phyloP scores from a whole-genome alignment of 2,113 vertebrate genomes.

The Heteronetta atricapilla region DNA sequence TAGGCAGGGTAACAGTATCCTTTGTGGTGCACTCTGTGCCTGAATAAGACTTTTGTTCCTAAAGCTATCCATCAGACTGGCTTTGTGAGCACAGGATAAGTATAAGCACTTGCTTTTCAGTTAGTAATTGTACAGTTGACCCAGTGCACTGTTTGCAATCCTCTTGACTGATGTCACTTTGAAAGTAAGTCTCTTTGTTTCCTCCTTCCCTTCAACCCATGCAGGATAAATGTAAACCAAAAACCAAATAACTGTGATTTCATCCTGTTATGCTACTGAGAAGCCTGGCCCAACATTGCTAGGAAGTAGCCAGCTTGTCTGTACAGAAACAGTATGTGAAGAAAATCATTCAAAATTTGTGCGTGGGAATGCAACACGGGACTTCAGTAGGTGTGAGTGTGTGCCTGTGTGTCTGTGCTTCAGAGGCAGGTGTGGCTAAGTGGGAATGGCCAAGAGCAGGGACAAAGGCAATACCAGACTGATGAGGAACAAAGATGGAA shows the following conservation, averaged over 20 bases:
- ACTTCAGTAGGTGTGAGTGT: not conserved
- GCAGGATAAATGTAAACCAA: not conserved
- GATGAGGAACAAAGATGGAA: not conserved
- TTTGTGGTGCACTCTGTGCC: not conserved
- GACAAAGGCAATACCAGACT: accelerated
- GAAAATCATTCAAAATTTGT: not conserved
- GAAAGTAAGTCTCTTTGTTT: not conserved
- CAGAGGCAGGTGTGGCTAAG: accelerated
- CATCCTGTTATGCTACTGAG: not conserved
- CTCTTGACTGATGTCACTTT: not conserved
- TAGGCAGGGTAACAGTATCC: not conserved
- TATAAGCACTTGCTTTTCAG: not conserved
- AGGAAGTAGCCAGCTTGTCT: not conserved
- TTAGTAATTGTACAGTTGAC: not conserved
- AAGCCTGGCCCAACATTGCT: not conserved
- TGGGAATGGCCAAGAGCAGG: not conserved
- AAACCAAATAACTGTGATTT: not conserved
- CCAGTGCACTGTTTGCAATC: not conserved
- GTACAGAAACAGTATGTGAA: not conserved
- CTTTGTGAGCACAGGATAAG: not conserved
- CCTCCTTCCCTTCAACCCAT: not conserved
- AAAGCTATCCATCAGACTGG: not conserved
- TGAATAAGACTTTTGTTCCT: not conserved
- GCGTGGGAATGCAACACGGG: not conserved
- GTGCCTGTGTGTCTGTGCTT: not conserved